Percentiles rank a stretch among this genome's conserved stretches.
Conservation (phyloP, 2,888 invertebrate species). For the Criorhina ranunculi region DNA sequence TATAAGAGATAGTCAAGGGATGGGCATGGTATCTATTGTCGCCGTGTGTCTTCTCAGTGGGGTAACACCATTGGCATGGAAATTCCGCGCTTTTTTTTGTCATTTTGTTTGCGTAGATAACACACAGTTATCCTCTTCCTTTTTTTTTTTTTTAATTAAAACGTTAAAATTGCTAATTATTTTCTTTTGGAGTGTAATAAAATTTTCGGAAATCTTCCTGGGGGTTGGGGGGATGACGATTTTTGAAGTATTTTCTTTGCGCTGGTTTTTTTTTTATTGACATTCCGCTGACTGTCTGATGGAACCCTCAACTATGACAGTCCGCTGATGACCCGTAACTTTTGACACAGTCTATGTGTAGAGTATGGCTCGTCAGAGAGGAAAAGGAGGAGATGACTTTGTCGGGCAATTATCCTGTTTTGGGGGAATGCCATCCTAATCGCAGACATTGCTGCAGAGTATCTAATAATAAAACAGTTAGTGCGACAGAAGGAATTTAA, state of each 20-base stretch:
- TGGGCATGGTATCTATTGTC: constrained; percentile 57
- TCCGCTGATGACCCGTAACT: constrained; percentile 74
- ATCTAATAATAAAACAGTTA: constrained; percentile 75
- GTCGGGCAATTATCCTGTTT: constrained; percentile 64
- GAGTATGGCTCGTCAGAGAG: background rate
- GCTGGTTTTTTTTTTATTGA: constrained; percentile 62
- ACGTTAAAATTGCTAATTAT: constrained; percentile 81
- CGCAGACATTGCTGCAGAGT: constrained; percentile 55
- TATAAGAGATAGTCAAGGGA: constrained; percentile 56
- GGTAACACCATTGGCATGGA: constrained; percentile 68
- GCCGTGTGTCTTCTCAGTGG: constrained; percentile 3
- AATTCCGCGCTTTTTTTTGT: constrained; percentile 55
- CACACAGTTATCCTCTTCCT: constrained; percentile 72
- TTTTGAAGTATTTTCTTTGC: constrained; percentile 59
- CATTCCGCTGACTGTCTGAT: constrained; percentile 33
- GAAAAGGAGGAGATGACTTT: constrained; percentile 23
- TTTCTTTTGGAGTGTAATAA: constrained; percentile 77
- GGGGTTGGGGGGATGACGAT: constrained; percentile 37
- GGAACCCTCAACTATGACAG: constrained; percentile 71
- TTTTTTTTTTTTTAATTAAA: constrained; percentile 79
- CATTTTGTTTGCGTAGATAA: constrained; percentile 70
- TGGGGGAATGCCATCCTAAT: constrained; percentile 67
- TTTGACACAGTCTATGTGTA: constrained; percentile 73
- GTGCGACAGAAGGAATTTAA: constrained; percentile 77
- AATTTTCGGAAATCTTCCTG: constrained; percentile 54